phyloP scores from a whole-genome alignment of 2,797 vertebrate genomes.

The Crax fasciolata region DNA sequence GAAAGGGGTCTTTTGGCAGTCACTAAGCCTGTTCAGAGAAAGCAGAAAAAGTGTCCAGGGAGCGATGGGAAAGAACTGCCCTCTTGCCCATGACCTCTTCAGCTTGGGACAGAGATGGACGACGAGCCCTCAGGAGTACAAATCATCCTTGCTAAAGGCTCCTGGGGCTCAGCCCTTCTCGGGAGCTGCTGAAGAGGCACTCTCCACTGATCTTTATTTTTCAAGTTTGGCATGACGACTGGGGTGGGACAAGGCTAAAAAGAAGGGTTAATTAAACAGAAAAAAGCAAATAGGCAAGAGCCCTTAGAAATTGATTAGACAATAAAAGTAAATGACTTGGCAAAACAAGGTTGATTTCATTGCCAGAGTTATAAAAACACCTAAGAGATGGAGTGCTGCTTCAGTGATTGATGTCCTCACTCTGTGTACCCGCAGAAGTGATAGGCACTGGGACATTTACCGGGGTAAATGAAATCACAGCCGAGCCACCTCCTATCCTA shows the following conservation, averaged over 20 bases:
- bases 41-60: neutral
- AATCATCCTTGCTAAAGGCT: conserved; percentile 50
- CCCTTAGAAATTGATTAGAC: conserved; percentile 67
- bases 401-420: neutral
- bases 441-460: neutral
- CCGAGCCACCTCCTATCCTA: neutral
- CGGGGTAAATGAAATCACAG: neutral
- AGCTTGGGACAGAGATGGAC: conserved; percentile 37
- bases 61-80: neutral
- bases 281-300: conserved; percentile 47
- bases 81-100: conserved; percentile 31
- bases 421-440: neutral
- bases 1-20: neutral
- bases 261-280: conserved; percentile 73
- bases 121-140: conserved; percentile 32
- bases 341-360: conserved; percentile 15
- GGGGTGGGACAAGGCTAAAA: conserved; percentile 5
- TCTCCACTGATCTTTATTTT: conserved; percentile 24
- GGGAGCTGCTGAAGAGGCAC: neutral
- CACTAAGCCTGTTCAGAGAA: neutral
- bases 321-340: conserved; percentile 67
- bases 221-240: neutral
- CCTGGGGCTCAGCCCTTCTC: conserved; percentile 6
- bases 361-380: conserved; percentile 47
- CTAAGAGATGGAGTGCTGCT: neutral